These are phyloP conservation scores for Hyposmocoma kahamanoa DNA, from an alignment of 1,140 invertebrate genomes.

Conservation along the genomic window DNA sequence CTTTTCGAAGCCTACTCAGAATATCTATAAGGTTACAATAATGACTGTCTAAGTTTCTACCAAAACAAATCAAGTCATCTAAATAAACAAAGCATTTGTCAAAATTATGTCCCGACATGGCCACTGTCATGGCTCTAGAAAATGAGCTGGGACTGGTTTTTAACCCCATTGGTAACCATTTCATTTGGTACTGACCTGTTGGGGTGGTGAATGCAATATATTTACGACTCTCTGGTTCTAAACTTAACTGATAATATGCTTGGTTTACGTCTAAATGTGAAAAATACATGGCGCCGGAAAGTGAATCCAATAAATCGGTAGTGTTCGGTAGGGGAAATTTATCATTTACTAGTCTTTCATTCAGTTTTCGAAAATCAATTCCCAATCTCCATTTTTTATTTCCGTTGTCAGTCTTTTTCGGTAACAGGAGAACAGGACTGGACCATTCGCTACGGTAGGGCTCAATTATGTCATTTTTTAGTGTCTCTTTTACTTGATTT, in stretches of 20 bases:
- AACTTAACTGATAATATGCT: constrained; percentile 14
- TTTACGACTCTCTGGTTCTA: constrained; percentile 12
- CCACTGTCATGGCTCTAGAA: constrained; percentile 17
- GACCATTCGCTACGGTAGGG: constrained; percentile 18
- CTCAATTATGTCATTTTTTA: constrained; percentile 20
- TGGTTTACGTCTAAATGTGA: constrained; percentile 14
- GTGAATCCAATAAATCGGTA: constrained; percentile 18
- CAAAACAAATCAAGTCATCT: constrained; percentile 55
- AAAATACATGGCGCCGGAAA: constrained; percentile 20
- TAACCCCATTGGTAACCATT: constrained; percentile 19
- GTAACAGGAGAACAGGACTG: constrained; percentile 18
- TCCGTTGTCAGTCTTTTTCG: constrained; percentile 13
- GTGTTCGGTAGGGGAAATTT: constrained; percentile 13
- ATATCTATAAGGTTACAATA: constrained; percentile 48
- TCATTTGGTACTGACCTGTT: constrained; percentile 23
- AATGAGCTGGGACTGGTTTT: constrained; percentile 21
- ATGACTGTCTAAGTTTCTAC: constrained; percentile 17
- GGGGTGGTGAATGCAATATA: constrained; percentile 19
- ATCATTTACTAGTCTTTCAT: constrained; percentile 9
- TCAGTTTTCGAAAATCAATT: constrained; percentile 12
- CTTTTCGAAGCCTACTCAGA: constrained; percentile 39
- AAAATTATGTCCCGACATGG: constrained; percentile 16
- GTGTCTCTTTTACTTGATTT: constrained; percentile 15
- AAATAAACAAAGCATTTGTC: constrained; percentile 45
- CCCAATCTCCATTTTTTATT: constrained; percentile 18